These are phyloP conservation scores for Clivina fossor DNA, from an alignment of 2,888 invertebrate genomes.

Conservation along the genomic window DNA sequence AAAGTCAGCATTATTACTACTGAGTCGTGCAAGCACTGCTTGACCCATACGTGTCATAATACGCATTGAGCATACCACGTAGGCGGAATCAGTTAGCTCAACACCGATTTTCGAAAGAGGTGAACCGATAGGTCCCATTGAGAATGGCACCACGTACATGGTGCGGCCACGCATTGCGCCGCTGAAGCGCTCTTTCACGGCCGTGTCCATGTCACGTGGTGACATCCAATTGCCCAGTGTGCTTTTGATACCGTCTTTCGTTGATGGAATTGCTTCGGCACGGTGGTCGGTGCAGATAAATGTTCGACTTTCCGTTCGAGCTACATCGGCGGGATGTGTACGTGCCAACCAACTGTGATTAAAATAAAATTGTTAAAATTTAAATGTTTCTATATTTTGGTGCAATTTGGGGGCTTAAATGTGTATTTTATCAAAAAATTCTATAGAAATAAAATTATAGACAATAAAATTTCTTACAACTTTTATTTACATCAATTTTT, in stretches of 20 bases:
- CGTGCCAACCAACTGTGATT: constrained; percentile 81
- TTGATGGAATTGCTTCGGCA: constrained; percentile 80
- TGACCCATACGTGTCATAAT: constrained; percentile 95
- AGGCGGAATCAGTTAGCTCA: constrained; percentile 94
- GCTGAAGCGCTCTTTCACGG: constrained; percentile 82
- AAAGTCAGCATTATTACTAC: constrained; percentile 52
- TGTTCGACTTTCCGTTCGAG: constrained; percentile 94
- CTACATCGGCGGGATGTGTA: constrained; percentile 97
- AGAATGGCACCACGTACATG: constrained; percentile 98
- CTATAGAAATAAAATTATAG: too few species aligned
- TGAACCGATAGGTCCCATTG: constrained; percentile 97
- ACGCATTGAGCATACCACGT: constrained; percentile 97
- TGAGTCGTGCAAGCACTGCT: constrained; percentile 59
- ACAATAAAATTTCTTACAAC: too few species aligned
- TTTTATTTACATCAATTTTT: too few species aligned
- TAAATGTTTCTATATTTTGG: not conserved
- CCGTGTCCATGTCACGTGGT: constrained; percentile 76
- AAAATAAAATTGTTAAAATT: constrained; percentile 9
- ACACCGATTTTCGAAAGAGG: constrained; percentile 95
- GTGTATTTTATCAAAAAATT: too few species aligned
- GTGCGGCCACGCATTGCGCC: constrained; percentile 91
- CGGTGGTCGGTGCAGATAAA: constrained; percentile 88
- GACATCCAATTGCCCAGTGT: constrained; percentile 93
- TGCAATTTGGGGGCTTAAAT: not conserved
- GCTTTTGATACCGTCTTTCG: constrained; percentile 78